Evolutionary conservation across 2,888 invertebrate species (phyloP).

Genomic region (Cryptocephalus moraei): DNA sequence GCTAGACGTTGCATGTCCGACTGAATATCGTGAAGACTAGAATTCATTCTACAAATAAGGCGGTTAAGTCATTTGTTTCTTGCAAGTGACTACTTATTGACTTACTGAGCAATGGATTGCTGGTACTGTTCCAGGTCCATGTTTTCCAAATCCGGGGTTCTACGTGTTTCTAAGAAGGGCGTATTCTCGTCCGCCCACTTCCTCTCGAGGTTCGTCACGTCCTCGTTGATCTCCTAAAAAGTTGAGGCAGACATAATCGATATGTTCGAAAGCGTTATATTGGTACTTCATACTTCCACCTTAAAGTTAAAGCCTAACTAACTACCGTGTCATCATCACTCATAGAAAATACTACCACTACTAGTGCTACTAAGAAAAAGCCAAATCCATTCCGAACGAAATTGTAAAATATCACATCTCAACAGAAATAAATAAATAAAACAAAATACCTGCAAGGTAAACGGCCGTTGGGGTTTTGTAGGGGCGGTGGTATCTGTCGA

Average conservation of each 20-base stretch:
- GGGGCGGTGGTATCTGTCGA: conserved; percentile 20
- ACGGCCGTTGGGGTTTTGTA: conserved; percentile 46
- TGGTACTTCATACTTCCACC: neutral
- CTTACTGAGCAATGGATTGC: conserved; percentile 69
- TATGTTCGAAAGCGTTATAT: too few relatives aligned
- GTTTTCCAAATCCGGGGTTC: conserved; percentile 68
- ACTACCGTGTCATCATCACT: neutral
- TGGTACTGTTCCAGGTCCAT: conserved; percentile 58
- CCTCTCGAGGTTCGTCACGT: conserved; percentile 46
- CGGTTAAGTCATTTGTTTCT: neutral
- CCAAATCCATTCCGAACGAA: conserved; percentile 5
- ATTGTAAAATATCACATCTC: conserved; percentile 4
- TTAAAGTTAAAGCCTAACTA: neutral
- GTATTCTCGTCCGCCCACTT: conserved; percentile 57
- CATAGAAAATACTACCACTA: conserved; percentile 3
- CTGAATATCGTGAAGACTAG: conserved; percentile 88
- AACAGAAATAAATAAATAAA: conserved; percentile 14
- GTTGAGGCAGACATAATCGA: too few relatives aligned
- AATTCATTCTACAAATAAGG: conserved; percentile 64
- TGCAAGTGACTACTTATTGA: conserved; percentile 13
- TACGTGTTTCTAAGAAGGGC: conserved; percentile 52
- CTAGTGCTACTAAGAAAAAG: conserved; percentile 6
- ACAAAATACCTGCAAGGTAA: conserved; percentile 47
- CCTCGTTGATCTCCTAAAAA: conserved; percentile 48
- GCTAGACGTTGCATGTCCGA: conserved; percentile 86